Evolutionary conservation across 2,888 invertebrate genomes (phyloP), one percentile per base, ranked within the genome.

Genomic region (Liposcelis brunnea): DNA sequence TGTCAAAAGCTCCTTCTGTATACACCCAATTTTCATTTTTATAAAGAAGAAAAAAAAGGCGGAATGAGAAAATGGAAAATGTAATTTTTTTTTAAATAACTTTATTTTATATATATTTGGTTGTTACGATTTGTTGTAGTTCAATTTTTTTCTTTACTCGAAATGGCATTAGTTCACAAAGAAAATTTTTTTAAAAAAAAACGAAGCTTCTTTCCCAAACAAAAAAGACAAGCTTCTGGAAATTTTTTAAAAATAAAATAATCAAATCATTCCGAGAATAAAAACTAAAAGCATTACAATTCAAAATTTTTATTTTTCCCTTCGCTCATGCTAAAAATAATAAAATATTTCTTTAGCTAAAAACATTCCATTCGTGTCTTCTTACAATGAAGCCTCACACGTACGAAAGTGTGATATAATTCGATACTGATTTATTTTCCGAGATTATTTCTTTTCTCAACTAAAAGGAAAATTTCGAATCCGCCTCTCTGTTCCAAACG

Each of bases 41-140:
- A 40, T 40, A 40, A 40, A n/a, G n/a, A 40, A 21, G 40, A 26
- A 26, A 26, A 26, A 26, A 26, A 26, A 26, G n/a, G n/a, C n/a
- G n/a, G n/a, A 40, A 40, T 18, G 40, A 40, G 40, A 40, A 40
- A 40, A 40, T 40, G 40, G 40, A 40, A 40, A 40, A 40, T 40
- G 40, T 40, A 19, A 40, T 40, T 40, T 40, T 40, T 19, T 40
- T 21, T 5, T 6, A 16, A 40, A 40, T 40, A 40, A 40, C 6
- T n/a, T 40, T 40, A 40, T 40, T 40, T 19, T 40, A 19, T 19
- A 40, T 40, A n/a, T n/a, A n/a, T 40, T 40, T 26, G 26, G 26
- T 26, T 26, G 26, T 26, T 26, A n/a, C n/a, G n/a, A n/a, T n/a
- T n/a, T n/a, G n/a, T n/a, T n/a, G n/a, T n/a, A n/a, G n/a, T n/a